These are phyloP conservation scores for zebrafish (Danio rerio) DNA, from an alignment of 2,113 vertebrate genomes.

Conservation along the genomic window GRCz12tu NC_133183.1:29810001-29810500, in stretches of 20 bases:
- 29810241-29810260: constrained; percentile 28
- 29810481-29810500: not conserved
- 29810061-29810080: constrained; percentile 1
- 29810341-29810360: constrained; percentile 27
- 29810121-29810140: constrained; percentile 47
- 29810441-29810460: constrained; percentile 31
- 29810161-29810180: constrained; percentile 27
- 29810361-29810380: constrained; percentile 8
- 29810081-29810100: not conserved
- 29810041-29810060: constrained; percentile 7
- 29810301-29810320: constrained; percentile 29
- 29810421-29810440: constrained; percentile 1
- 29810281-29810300: constrained; percentile 43
- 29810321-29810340: constrained; percentile 39
- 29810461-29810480: constrained; percentile 12
- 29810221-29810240: constrained; percentile 35
- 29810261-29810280: constrained; percentile 27
- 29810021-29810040: not conserved
- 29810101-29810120: constrained; percentile 22
- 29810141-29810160: constrained; percentile 39
- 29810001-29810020: constrained; percentile 12
- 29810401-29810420: not conserved
- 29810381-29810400: not conserved
- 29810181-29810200: constrained; percentile 1
- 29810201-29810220: constrained; percentile 1